Evolutionary conservation across 64 coral and sea anemone genomes (phyloP), one percentile per base, ranked within the genome.

Genomic region (Stylophora pistillata): DNA sequence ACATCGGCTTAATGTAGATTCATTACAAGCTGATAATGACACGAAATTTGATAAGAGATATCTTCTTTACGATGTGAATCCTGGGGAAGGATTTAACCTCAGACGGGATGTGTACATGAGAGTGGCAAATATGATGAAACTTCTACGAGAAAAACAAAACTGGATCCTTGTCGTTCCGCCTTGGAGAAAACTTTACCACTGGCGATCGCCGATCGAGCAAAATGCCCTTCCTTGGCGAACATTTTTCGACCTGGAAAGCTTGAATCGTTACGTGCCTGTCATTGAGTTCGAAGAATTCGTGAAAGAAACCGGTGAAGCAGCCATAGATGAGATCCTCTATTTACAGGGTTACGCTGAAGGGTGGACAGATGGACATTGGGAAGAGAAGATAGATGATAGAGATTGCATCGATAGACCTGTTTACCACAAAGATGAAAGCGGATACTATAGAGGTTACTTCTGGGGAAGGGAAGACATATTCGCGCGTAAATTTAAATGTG

Each of bases 1-100:
- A 5, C 95, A 97, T 75, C 88, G 91, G 15, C 81, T 97, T 6
- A 97, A 97, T 32, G 95, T 97, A 55, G 95, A 91, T 41, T 78
- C 79, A 75, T 61, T 70, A 53, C 25, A 81, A 62, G 52, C 47
- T 13, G 87, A 93, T 55, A 33, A 57, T 17, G 89, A 47, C 0
- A 87, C 70, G 18, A 37, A 87, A 74, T 86, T 88, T 4, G 77
- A 80, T 31, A 93, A 87, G 92, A 88, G 88, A 15, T 99, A 93
- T 85, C 83, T 99, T 11, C 92, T 99, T 72, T 99, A 99, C 78
- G 97, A 99, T 54, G 97, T 99, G 5, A 99, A 99, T 27, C 97
- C 97, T 0, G 97, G 97, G 4, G 97, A 99, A n/a, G 97, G 97
- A 7, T 99, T 99, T 73, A 99, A 99, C 80, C 78, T 99, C 15